Conservation (phyloP, 23 tunicate species). For the Phallusia fumigata region DNA sequence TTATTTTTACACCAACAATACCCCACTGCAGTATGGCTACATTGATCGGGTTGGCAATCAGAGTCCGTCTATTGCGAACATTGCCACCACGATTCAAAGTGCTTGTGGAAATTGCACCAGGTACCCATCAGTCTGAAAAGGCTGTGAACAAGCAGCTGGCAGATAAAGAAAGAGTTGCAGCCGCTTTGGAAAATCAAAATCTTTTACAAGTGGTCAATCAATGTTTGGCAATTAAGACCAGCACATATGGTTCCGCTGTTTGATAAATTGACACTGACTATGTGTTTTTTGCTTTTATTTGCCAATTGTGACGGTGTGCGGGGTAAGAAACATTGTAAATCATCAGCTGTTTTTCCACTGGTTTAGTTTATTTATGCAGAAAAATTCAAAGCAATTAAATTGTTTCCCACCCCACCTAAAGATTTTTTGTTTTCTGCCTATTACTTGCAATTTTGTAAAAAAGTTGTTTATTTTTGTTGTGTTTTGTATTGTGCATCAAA, state of each 20-base stretch:
- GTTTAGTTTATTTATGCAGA: too few relatives aligned
- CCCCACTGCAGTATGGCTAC: conserved; percentile 99
- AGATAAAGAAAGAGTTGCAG: conserved; percentile 99
- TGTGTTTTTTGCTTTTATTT: too few relatives aligned
- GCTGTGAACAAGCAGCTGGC: conserved; percentile 93
- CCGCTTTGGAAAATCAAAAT: conserved; percentile 92
- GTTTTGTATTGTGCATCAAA: too few relatives aligned
- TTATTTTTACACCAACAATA: conserved; percentile 92
- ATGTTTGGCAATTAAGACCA: conserved; percentile 64
- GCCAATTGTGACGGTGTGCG: too few relatives aligned
- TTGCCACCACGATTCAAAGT: conserved; percentile 92
- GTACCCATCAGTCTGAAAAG: conserved; percentile 82
- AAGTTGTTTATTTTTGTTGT: too few relatives aligned
- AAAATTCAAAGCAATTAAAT: too few relatives aligned
- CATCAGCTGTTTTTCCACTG: too few relatives aligned
- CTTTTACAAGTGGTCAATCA: conserved; percentile 91
- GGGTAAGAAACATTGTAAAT: too few relatives aligned
- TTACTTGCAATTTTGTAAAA: too few relatives aligned
- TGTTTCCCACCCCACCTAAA: too few relatives aligned
- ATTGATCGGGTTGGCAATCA: conserved; percentile 91
- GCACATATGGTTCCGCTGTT: conserved; percentile 20
- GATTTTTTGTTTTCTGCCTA: too few relatives aligned
- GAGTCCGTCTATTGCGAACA: conserved; percentile 75
- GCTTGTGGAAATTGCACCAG: conserved; percentile 77
- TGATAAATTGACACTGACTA: too few relatives aligned